A percentile compares a stretch with the other conserved stretches of the same genome.
phyloP scores from a whole-genome alignment of 2,113 vertebrate genomes.

The Mirounga angustirostris region DNA sequence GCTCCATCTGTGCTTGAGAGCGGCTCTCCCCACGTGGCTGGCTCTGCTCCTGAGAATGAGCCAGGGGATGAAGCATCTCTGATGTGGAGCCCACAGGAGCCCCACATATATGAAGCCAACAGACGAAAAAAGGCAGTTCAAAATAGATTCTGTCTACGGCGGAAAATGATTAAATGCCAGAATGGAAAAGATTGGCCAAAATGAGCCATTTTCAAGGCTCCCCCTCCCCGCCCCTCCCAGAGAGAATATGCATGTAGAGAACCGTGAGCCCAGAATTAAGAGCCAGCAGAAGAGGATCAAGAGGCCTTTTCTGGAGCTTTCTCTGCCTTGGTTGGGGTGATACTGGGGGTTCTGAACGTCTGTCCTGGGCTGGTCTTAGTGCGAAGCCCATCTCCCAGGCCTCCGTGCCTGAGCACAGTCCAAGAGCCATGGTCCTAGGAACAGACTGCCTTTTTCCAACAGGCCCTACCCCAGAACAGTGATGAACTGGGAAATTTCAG shows the following conservation, averaged over 20 bases:
- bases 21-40: background rate
- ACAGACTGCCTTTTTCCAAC: background rate
- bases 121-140: slow-evolving; percentile 20
- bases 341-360: background rate
- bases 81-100: slow-evolving; percentile 33
- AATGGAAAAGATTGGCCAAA: background rate
- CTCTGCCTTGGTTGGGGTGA: background rate
- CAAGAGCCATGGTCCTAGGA: background rate
- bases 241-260: background rate
- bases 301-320: background rate
- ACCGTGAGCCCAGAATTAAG: fast-evolving
- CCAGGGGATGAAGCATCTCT: background rate
- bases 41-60: background rate
- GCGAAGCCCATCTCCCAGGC: background rate
- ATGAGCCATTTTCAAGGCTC: background rate
- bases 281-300: background rate
- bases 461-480: background rate
- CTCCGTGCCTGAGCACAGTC: background rate
- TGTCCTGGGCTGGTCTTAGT: background rate
- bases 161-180: slow-evolving; percentile 12
- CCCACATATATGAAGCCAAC: slow-evolving; percentile 7
- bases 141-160: slow-evolving; percentile 65
- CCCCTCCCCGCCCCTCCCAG: background rate
- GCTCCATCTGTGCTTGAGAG: slow-evolving; percentile 34
- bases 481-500: background rate